These are phyloP conservation scores for Coregonus clupeaformis DNA, from an alignment of 2,113 vertebrate genomes.

Conservation along the genomic window DNA sequence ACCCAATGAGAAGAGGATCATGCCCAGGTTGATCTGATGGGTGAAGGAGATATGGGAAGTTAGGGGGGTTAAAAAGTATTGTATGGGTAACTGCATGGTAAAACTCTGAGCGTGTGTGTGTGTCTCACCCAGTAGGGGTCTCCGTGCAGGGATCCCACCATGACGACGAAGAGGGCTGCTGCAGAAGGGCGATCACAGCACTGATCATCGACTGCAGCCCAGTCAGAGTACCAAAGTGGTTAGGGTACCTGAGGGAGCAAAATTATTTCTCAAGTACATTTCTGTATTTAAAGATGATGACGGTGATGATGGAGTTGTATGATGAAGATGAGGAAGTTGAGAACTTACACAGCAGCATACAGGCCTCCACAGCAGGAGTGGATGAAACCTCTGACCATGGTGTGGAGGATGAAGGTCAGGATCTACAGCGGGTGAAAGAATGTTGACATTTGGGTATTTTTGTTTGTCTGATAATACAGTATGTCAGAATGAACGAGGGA, in stretches of 20 bases:
- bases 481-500: too few species aligned
- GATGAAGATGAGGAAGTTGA: neutral
- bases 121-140: slow-evolving; percentile 79
- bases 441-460: too few species aligned
- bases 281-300: too few species aligned
- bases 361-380: slow-evolving; percentile 90
- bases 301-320: neutral
- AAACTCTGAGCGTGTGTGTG: neutral
- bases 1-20: slow-evolving; percentile 75
- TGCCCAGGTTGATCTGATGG: slow-evolving; percentile 73
- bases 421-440: slow-evolving; percentile 59
- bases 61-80: neutral
- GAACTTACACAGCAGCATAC: slow-evolving; percentile 89
- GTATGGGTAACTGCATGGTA: neutral
- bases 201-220: slow-evolving; percentile 92
- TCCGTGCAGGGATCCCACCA: slow-evolving; percentile 79
- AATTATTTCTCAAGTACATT: neutral
- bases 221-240: slow-evolving; percentile 87
- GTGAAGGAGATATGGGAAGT: neutral
- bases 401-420: slow-evolving; percentile 86
- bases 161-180: slow-evolving; percentile 85
- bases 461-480: too few species aligned
- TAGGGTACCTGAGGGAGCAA: slow-evolving; percentile 77
- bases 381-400: slow-evolving; percentile 88
- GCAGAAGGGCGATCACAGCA: slow-evolving; percentile 82